phyloP scores from a whole-genome alignment of 2,888 invertebrate genomes.

The Sarcophaga rosellei region DNA sequence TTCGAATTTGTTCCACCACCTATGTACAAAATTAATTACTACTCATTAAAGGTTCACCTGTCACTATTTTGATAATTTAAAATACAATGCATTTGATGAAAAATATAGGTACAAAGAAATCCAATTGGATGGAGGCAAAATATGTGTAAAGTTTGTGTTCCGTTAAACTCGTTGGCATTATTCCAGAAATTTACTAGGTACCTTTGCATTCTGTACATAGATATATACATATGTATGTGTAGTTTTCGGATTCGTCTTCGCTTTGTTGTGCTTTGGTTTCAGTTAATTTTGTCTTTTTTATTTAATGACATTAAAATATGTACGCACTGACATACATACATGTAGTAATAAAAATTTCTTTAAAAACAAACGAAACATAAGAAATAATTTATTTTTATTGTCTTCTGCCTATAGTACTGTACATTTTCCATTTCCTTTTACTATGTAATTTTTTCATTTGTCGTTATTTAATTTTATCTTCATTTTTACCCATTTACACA shows the following conservation, averaged over 20 bases:
- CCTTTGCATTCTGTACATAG: conserved; percentile 21
- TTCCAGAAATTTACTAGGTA: conserved; percentile 62
- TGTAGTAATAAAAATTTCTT: too few species aligned
- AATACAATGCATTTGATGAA: conserved; percentile 38
- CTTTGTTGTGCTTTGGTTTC: conserved; percentile 34
- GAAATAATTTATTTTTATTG: too few species aligned
- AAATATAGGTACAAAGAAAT: conserved; percentile 2
- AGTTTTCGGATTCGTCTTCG: conserved; percentile 18
- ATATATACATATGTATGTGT: conserved; percentile 27
- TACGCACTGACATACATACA: too few species aligned
- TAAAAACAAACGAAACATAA: too few species aligned
- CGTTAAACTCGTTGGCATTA: conserved; percentile 67
- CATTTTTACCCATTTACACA: conserved; percentile 66
- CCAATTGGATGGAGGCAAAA: conserved; percentile 15
- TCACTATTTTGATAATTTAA: conserved; percentile 42
- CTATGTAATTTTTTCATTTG: conserved; percentile 14
- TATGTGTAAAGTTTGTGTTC: conserved; percentile 57
- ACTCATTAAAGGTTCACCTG: neutral
- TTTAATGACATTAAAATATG: conserved; percentile 58
- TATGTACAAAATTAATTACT: too few species aligned
- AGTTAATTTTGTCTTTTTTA: conserved; percentile 34
- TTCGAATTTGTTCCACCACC: too few species aligned
- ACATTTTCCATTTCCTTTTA: conserved; percentile 12
- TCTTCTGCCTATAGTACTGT: neutral
- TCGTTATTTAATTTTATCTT: conserved; percentile 46